Percentiles rank a stretch among this genome's conserved stretches.
phyloP scores from a whole-genome alignment of 2,797 vertebrate genomes.

The Rousettus madagascariensis region DNA sequence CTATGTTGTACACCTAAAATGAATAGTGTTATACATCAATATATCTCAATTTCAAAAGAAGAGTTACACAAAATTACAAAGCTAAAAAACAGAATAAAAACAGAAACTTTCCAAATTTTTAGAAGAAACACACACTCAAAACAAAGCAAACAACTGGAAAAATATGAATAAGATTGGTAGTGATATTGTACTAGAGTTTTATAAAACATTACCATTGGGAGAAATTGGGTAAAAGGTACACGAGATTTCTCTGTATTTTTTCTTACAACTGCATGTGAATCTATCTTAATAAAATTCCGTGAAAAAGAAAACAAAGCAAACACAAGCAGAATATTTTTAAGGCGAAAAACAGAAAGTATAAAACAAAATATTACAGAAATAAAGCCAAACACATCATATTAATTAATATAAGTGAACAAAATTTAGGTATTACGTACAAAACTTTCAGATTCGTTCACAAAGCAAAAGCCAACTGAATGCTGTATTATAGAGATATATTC shows the following conservation, averaged over 20 bases:
- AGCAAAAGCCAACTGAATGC: not conserved
- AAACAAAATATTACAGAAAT: constrained; percentile 11
- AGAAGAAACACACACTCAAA: constrained; percentile 17
- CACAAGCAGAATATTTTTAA: constrained; percentile 1
- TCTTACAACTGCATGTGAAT: not conserved
- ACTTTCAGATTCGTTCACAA: constrained; percentile 16
- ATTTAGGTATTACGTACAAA: constrained; percentile 10
- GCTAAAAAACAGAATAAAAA: not conserved
- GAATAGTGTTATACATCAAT: not conserved
- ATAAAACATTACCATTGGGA: not conserved
- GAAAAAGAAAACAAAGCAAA: not conserved
- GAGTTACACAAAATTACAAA: constrained; percentile 12
- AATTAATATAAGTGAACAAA: constrained; percentile 29
- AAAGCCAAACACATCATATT: not conserved
- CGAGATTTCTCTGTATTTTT: not conserved
- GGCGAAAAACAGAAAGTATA: not conserved
- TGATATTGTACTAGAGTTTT: not conserved
- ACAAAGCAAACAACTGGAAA: not conserved
- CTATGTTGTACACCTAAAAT: not conserved
- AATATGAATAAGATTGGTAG: not conserved
- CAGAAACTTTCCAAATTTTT: constrained; percentile 3
- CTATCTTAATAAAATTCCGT: not conserved
- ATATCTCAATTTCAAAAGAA: not conserved
- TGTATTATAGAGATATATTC: not conserved
- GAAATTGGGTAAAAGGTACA: not conserved